Evolutionary conservation across 2,888 invertebrate genomes (phyloP).

Genomic region (Allygus modestus): DNA sequence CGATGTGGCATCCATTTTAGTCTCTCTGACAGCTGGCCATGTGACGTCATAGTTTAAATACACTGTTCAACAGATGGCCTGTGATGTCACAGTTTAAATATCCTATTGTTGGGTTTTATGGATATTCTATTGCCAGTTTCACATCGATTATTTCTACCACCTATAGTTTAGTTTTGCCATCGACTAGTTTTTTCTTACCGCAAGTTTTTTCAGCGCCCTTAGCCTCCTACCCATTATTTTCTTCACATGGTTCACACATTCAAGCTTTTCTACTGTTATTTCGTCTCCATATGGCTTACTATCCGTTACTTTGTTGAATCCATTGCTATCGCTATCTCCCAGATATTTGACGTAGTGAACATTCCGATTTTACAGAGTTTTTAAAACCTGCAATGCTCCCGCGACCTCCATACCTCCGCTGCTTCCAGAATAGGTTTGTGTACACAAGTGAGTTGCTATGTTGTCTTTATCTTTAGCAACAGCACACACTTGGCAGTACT

Average conservation of each 20-base stretch:
- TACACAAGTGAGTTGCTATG: slow-evolving; percentile 33
- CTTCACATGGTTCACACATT: slow-evolving; percentile 52
- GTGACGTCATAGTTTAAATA: too few species aligned
- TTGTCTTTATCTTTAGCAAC: slow-evolving; percentile 39
- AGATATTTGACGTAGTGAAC: slow-evolving; percentile 31
- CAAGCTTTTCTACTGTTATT: slow-evolving; percentile 33
- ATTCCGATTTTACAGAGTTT: slow-evolving; percentile 41
- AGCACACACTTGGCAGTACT: slow-evolving; percentile 45
- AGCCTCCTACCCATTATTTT: slow-evolving; percentile 35
- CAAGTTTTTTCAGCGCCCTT: slow-evolving; percentile 24
- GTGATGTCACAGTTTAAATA: too few species aligned
- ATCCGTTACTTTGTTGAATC: slow-evolving; percentile 45
- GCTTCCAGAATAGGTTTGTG: slow-evolving; percentile 45
- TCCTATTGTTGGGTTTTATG: too few species aligned
- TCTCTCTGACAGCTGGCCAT: too few species aligned
- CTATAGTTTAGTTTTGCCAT: slow-evolving; percentile 53
- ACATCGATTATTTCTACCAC: too few species aligned
- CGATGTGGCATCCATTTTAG: too few species aligned
- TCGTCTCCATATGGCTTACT: slow-evolving; percentile 48
- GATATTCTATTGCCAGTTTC: too few species aligned
- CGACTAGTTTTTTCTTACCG: slow-evolving; percentile 44
- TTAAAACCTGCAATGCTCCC: slow-evolving; percentile 52
- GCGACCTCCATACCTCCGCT: slow-evolving; percentile 51
- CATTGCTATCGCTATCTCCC: slow-evolving; percentile 20
- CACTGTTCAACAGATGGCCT: too few species aligned